A percentile compares a stretch with the other conserved stretches of the same genome.
Evolutionary conservation across 1,140 invertebrate species (phyloP).

Genomic region (Drosophila busckii): DNA sequence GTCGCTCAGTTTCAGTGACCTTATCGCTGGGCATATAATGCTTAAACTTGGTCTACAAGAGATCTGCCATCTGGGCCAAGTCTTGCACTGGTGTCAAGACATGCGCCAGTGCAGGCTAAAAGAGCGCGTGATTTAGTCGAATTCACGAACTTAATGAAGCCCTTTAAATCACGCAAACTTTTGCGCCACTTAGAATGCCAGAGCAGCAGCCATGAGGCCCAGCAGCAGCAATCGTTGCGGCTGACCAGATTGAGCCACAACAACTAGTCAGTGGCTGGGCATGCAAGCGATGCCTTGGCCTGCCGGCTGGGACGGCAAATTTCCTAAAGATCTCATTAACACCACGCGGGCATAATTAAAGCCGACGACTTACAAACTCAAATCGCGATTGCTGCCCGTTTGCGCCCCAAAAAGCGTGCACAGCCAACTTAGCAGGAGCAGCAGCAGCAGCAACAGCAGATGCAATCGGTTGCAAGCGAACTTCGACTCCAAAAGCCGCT

Average conservation of each 20-base stretch:
- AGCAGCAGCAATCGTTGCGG: background rate
- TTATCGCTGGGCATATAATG: conserved; percentile 66
- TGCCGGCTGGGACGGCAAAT: conserved; percentile 21
- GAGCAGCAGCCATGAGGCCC: background rate
- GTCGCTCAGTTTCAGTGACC: conserved; percentile 23
- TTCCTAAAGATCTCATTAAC: conserved; percentile 76
- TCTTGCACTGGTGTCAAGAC: conserved; percentile 52
- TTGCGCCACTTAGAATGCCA: conserved; percentile 69
- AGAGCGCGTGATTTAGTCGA: conserved; percentile 78
- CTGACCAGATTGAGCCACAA: conserved; percentile 63
- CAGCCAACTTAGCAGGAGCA: conserved; percentile 23
- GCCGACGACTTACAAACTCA: conserved; percentile 57
- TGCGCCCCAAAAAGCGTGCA: conserved; percentile 36
- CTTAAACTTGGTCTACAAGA: conserved; percentile 48
- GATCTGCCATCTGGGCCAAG: conserved; percentile 13
- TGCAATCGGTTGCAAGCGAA: conserved; percentile 42
- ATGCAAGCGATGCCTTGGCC: conserved; percentile 28
- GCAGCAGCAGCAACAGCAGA: conserved; percentile 42
- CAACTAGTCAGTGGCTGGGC: conserved; percentile 41
- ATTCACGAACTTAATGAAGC: conserved; percentile 79
- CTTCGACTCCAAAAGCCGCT: background rate
- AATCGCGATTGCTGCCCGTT: conserved; percentile 69
- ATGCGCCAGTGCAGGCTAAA: conserved; percentile 48
- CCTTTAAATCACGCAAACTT: conserved; percentile 78
- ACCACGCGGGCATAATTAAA: conserved; percentile 78